A percentile compares a stretch with the other conserved stretches of the same genome.
Conservation (phyloP, 2,113 vertebrate species). For the Charadrius vociferus region DNA sequence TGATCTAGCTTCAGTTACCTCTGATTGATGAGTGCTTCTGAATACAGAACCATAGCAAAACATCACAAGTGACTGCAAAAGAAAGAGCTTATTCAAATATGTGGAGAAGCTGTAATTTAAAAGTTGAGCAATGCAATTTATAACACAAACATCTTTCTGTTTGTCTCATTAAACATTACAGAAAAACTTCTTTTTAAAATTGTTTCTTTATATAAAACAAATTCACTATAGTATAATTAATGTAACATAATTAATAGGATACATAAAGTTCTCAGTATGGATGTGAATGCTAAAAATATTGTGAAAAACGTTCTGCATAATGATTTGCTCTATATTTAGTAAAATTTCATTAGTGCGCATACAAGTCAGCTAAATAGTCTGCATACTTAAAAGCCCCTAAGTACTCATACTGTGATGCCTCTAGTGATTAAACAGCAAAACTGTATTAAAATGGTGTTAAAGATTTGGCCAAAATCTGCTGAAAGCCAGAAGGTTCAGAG, state of each 20-base stretch:
- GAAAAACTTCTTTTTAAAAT: not conserved
- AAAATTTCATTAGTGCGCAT: slow-evolving; percentile 50
- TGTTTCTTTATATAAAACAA: slow-evolving; percentile 6
- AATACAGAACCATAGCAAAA: not conserved
- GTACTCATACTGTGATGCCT: not conserved
- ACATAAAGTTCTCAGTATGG: not conserved
- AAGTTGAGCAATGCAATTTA: not conserved
- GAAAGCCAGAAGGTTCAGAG: not conserved
- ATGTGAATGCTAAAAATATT: slow-evolving; percentile 39
- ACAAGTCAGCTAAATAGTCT: slow-evolving; percentile 49
- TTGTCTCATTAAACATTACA: not conserved
- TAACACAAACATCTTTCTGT: not conserved
- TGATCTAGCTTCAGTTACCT: not conserved
- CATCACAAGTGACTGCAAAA: not conserved
- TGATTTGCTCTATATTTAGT: slow-evolving; percentile 45
- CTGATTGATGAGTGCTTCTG: not conserved
- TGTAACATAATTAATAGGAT: slow-evolving; percentile 38
- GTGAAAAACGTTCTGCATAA: slow-evolving; percentile 18
- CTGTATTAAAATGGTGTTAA: not conserved
- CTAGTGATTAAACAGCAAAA: slow-evolving; percentile 20
- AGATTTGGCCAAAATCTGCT: not conserved
- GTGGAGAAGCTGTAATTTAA: slow-evolving; percentile 22
- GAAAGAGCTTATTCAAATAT: not conserved
- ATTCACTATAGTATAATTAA: slow-evolving; percentile 31
- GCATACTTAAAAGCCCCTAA: slow-evolving; percentile 35